Evolutionary conservation across 2,888 invertebrate genomes (phyloP), one percentile per base, ranked within the genome.

Genomic region (Dorcus parallelipipedus): DNA sequence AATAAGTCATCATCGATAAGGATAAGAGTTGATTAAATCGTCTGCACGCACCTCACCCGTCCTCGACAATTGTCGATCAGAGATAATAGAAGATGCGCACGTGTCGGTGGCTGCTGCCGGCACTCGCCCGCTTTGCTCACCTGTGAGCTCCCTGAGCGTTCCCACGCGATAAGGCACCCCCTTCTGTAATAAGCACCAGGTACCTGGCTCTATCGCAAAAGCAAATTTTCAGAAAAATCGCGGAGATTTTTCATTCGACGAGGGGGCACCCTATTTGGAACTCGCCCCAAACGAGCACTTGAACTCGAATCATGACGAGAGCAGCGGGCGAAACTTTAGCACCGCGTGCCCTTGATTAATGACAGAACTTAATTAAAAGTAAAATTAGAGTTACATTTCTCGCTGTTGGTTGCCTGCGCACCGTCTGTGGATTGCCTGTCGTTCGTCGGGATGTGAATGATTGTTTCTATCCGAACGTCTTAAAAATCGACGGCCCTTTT

Each of bases 291-390:
- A 33, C 26, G 26, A 33, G 26, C 26, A 33, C 26, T 33, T 33
- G 26, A 26, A 38, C 26, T 38, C 33, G 26, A 23, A 9, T 45
- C 45, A 23, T 9, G 23, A 23, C 23, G 20, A 45, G 8, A 23
- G 45, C 49, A 59, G 39, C 52, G 56, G 54, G 49, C 40, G 63
- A 58, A 65, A 56, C 59, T 63, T 61, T 49, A 60, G 63, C 58
- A 50, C 69, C 70, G 66, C 68, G 68, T 69, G 69, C 66, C 72
- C 74, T 74, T 80, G 80, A 80, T 80, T 79, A 79, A 80, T 80
- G 80, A 77, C 76, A 72, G 73, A 75, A 79, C 79, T 80, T 80
- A 80, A 80, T 80, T 80, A 79, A 80, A 79, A 79, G 79, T 75
- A 73, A 75, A 76, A 76, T 78, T 77, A 73, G 74, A 76, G 73